Conservation (phyloP, 1,140 invertebrate genomes). For the Bombus pascuorum region DNA sequence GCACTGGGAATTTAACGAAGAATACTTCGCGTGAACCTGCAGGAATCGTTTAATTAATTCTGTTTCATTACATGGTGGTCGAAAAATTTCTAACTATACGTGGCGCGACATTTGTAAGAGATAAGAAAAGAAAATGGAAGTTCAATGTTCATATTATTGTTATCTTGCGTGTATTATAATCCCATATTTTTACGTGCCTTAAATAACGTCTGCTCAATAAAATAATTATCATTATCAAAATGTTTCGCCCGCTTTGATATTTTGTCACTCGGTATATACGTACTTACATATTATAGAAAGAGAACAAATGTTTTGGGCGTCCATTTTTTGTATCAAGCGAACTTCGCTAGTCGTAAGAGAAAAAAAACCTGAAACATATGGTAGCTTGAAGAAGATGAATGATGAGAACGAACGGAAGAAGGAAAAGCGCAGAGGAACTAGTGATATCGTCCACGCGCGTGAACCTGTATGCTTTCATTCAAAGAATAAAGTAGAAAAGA, state of each 20-base stretch:
- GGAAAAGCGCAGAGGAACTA: not conserved
- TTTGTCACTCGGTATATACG: not conserved
- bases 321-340: not conserved
- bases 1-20: too few species aligned
- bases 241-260: not conserved
- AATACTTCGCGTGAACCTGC: too few species aligned
- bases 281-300: not conserved
- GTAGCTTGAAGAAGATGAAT: too few species aligned
- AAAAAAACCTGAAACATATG: not conserved
- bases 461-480: not conserved
- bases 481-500: not conserved
- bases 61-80: not conserved
- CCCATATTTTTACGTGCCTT: not conserved
- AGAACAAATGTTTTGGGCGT: not conserved
- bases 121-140: not conserved
- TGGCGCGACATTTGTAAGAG: not conserved
- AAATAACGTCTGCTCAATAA: too few species aligned
- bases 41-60: not conserved
- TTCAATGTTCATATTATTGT: too few species aligned
- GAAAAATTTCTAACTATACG: not conserved
- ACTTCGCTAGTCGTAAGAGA: not conserved
- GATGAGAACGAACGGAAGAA: not conserved
- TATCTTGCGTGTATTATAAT: too few species aligned
- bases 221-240: not conserved
- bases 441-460: conserved; percentile 19